These are phyloP conservation scores for Pasiphila rectangulata DNA, from an alignment of 2,888 invertebrate species.

Conservation along the genomic window DNA sequence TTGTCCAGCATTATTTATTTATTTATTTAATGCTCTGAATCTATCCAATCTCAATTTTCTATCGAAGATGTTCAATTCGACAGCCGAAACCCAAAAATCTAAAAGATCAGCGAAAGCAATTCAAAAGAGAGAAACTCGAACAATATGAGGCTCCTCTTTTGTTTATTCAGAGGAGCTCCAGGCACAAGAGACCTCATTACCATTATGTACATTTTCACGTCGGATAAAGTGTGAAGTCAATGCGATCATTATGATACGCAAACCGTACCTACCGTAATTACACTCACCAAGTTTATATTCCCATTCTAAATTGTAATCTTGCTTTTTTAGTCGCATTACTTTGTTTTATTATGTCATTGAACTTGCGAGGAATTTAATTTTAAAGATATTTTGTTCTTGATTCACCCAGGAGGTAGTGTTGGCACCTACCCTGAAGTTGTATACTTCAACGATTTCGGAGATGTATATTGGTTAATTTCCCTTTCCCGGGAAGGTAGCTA, in stretches of 20 bases:
- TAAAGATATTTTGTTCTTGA: neutral
- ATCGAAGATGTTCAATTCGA: too few species aligned
- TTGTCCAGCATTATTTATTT: too few species aligned
- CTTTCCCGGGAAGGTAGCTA: neutral
- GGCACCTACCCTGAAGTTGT: neutral
- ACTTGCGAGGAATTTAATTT: conserved; percentile 25
- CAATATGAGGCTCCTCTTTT: conserved; percentile 1
- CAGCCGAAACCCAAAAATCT: conserved; percentile 1
- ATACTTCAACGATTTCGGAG: conserved; percentile 7
- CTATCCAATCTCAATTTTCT: too few species aligned
- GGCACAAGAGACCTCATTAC: conserved; percentile 18
- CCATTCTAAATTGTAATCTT: conserved; percentile 27
- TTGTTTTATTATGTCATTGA: conserved; percentile 29
- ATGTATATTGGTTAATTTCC: conserved; percentile 1
- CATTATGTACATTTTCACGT: conserved; percentile 15
- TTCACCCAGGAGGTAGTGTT: neutral
- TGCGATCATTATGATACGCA: conserved; percentile 22
- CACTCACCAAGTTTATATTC: conserved; percentile 26
- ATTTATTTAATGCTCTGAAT: too few species aligned
- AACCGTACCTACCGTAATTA: conserved; percentile 23
- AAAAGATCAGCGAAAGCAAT: conserved; percentile 1
- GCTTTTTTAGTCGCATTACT: conserved; percentile 24
- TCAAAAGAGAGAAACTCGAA: neutral
- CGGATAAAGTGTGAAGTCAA: conserved; percentile 21
- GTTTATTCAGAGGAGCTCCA: conserved; percentile 10